These are phyloP conservation scores for Pristionchus japonicus DNA, from an alignment of 2,888 invertebrate genomes.

Conservation along the genomic window DNA sequence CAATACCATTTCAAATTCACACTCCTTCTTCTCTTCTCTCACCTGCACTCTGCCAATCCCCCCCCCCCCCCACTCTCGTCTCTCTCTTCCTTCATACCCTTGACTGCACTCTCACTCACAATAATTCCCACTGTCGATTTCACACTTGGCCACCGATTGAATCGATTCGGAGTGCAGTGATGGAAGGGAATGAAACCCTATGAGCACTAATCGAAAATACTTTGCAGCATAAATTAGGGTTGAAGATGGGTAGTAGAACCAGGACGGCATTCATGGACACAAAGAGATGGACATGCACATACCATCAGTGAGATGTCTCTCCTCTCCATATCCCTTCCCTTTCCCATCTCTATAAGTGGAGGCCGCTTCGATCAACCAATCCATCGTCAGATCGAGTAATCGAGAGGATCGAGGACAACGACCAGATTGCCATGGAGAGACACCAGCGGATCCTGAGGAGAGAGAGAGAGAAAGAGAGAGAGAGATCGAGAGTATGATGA, in stretches of 20 bases:
- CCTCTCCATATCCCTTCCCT: constrained; percentile 26
- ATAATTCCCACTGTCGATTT: background rate
- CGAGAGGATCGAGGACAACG: constrained; percentile 13
- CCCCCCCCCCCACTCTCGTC: no score
- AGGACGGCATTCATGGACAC: no score
- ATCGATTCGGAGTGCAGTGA: background rate
- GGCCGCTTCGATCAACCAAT: constrained; percentile 3
- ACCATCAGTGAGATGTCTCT: constrained; percentile 41
- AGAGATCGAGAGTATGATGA: no score
- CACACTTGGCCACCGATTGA: constrained; percentile 1
- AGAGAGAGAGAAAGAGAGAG: no score
- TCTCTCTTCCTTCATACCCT: background rate
- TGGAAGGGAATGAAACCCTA: background rate
- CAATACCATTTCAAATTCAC: background rate
- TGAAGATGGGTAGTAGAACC: no score
- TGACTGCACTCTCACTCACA: constrained; percentile 27
- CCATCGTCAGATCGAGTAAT: constrained; percentile 34
- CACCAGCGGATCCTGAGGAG: background rate
- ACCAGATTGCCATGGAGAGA: background rate
- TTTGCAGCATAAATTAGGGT: no score
- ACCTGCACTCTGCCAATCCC: background rate
- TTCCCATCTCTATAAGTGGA: background rate
- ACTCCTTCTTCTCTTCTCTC: background rate
- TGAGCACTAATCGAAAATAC: no score
- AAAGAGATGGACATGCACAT: background rate